These are phyloP conservation scores for Drosophila asahinai DNA, from an alignment of 1,140 invertebrate genomes.

Conservation along the genomic window DNA sequence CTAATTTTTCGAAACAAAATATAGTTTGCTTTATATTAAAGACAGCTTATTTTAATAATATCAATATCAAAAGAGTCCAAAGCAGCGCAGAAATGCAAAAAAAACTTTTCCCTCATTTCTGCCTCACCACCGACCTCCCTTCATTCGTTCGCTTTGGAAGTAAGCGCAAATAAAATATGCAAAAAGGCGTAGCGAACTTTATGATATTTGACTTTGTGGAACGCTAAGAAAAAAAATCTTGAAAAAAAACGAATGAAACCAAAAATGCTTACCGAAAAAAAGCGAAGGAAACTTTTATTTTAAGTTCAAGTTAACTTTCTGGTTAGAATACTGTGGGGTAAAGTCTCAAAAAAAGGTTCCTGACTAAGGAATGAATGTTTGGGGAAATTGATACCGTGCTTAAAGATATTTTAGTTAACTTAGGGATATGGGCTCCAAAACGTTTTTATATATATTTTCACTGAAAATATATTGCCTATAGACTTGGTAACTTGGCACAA, in stretches of 20 bases:
- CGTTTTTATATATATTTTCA: no score
- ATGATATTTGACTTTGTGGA: constrained; percentile 82
- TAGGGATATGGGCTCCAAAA: no score
- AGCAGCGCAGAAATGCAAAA: constrained; percentile 50
- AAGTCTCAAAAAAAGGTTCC: constrained; percentile 9
- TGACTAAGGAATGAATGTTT: constrained; percentile 6
- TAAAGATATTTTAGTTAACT: background rate
- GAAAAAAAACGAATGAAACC: constrained; percentile 33
- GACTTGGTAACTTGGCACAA: no score
- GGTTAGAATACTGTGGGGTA: constrained; percentile 65
- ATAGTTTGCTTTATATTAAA: background rate
- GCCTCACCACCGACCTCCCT: background rate
- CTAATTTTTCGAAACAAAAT: background rate
- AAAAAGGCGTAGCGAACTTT: constrained; percentile 83
- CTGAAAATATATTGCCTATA: no score
- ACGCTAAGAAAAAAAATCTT: constrained; percentile 60
- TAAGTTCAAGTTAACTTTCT: constrained; percentile 82
- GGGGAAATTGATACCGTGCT: background rate
- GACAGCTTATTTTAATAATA: constrained; percentile 24
- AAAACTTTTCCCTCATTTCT: constrained; percentile 39
- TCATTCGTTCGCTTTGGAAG: constrained; percentile 48
- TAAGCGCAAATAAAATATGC: constrained; percentile 83
- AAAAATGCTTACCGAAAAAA: constrained; percentile 41
- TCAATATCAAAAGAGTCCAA: constrained; percentile 42
- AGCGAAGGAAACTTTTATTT: constrained; percentile 77